Evolutionary conservation across 2,888 invertebrate species (phyloP).

Genomic region (Tetranychus piercei): DNA sequence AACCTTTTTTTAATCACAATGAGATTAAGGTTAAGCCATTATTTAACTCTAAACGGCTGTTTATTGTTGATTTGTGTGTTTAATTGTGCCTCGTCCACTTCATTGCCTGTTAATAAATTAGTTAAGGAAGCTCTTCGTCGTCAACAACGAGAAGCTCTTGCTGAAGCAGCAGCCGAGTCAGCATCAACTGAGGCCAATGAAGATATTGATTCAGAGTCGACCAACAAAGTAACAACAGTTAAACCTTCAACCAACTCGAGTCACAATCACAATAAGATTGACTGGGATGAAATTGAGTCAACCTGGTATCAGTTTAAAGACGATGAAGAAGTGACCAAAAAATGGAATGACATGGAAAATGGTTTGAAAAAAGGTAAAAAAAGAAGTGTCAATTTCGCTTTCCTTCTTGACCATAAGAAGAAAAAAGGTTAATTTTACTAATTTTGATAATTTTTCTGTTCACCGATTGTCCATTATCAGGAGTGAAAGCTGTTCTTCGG

Average conservation of each 20-base stretch:
- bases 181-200: not conserved
- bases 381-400: too few relatives aligned
- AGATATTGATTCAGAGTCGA: not conserved
- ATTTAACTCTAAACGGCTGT: not conserved
- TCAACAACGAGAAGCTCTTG: constrained; percentile 4
- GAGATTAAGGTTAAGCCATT: not conserved
- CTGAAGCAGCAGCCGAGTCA: constrained; percentile 7
- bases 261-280: constrained; percentile 12
- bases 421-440: not conserved
- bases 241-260: constrained; percentile 10
- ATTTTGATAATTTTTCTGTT: not conserved
- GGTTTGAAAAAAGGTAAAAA: constrained; percentile 19
- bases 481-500: constrained; percentile 16
- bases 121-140: constrained; percentile 3
- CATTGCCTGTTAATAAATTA: not conserved
- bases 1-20: not conserved
- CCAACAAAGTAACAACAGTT: not conserved
- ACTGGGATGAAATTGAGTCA: constrained; percentile 20
- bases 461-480: constrained; percentile 10
- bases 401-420: too few relatives aligned
- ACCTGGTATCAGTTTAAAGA: constrained; percentile 15
- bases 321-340: constrained; percentile 21
- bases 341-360: constrained; percentile 21
- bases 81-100: not conserved
- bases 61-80: not conserved